Conservation (phyloP, 2,797 vertebrate genomes). For the Argya squamiceps region DNA sequence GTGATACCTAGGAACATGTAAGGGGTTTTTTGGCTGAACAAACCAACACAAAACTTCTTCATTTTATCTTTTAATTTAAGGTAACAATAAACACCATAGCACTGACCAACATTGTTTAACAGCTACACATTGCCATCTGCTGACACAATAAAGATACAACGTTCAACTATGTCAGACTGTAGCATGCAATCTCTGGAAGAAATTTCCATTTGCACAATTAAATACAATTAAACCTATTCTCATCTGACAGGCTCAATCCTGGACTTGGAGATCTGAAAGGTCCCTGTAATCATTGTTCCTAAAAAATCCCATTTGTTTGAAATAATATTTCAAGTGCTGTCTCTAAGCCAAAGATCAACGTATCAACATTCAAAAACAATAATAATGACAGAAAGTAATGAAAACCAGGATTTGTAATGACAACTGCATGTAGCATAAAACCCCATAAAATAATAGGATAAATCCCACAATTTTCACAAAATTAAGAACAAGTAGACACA, state of each 20-base stretch:
- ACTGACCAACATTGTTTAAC: neutral
- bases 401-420: neutral
- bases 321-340: neutral
- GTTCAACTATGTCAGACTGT: neutral
- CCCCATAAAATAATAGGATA: neutral
- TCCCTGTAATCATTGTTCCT: neutral
- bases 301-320: neutral
- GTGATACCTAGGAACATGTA: neutral
- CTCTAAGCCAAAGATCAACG: neutral
- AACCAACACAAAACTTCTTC: neutral
- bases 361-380: neutral
- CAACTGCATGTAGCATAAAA: neutral
- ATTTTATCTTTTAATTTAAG: neutral
- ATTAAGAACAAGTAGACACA: neutral
- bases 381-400: neutral
- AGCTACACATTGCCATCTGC: constrained; percentile 51
- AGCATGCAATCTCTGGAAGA: neutral
- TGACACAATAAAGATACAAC: neutral
- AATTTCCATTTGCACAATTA: neutral
- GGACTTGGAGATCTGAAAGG: neutral
- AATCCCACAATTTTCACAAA: neutral
- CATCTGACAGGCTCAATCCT: neutral
- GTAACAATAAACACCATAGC: neutral
- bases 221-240: neutral
- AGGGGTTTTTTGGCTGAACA: neutral